phyloP scores from a whole-genome alignment of 2,888 invertebrate species.

The Meta bourneti region DNA sequence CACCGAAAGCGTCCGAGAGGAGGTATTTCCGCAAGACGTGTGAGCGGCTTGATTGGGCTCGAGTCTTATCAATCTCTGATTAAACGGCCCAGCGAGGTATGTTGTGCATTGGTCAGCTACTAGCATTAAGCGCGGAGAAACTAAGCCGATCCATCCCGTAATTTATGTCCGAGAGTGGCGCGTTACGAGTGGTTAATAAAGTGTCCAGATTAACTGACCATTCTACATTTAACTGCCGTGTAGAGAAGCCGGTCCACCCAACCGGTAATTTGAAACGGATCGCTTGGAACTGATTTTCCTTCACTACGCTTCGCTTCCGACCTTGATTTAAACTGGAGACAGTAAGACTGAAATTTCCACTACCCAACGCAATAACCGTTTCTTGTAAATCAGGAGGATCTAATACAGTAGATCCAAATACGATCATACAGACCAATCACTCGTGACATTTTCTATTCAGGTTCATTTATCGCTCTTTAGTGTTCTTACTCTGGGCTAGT shows the following conservation, averaged over 20 bases:
- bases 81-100: background rate
- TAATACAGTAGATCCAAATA: too few species aligned
- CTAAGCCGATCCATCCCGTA: slow-evolving; percentile 10
- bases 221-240: slow-evolving; percentile 16
- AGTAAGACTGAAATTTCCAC: too few species aligned
- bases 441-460: too few species aligned
- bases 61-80: background rate
- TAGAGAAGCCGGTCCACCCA: background rate
- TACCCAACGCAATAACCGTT: too few species aligned
- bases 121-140: background rate
- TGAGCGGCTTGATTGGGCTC: background rate
- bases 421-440: too few species aligned
- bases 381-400: too few species aligned
- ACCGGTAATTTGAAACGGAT: background rate
- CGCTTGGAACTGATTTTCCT: background rate
- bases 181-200: slow-evolving; percentile 51
- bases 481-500: too few species aligned
- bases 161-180: slow-evolving; percentile 10
- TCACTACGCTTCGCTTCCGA: background rate
- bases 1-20: too few species aligned
- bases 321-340: too few species aligned
- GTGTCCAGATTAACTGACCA: slow-evolving; percentile 56
- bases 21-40: too few species aligned
- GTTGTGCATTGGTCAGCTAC: too few species aligned
- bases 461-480: too few species aligned